These are phyloP conservation scores for Acromyrmex echinatior DNA, from an alignment of 1,140 invertebrate species.

Conservation along the genomic window DNA sequence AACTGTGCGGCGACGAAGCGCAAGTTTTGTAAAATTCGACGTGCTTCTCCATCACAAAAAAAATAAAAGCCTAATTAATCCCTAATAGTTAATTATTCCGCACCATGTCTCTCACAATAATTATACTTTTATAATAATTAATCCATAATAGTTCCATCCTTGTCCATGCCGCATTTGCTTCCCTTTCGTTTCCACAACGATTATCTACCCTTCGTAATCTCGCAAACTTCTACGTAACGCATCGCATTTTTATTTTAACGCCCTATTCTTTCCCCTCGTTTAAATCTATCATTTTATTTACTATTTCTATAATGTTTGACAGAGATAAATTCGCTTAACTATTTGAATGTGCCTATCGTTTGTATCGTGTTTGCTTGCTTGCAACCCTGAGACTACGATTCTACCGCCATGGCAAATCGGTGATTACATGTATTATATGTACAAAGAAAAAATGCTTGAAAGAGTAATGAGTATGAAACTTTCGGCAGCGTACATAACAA, in stretches of 20 bases:
- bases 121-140: constrained; percentile 1
- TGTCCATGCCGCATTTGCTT: not conserved
- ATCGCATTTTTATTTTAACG: constrained; percentile 2
- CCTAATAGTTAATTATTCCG: not conserved
- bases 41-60: not conserved
- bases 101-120: not conserved
- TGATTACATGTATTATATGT: constrained; percentile 45
- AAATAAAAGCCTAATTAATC: not conserved
- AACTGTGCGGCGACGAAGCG: not conserved
- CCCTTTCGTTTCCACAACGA: not conserved
- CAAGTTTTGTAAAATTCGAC: not conserved
- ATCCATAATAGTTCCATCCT: not conserved
- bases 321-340: constrained; percentile 73
- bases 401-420: constrained; percentile 80
- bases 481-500: constrained; percentile 60
- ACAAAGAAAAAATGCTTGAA: constrained; percentile 63
- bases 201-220: not conserved
- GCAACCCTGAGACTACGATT: constrained; percentile 84
- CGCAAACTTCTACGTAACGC: constrained; percentile 21
- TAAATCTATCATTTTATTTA: constrained; percentile 48
- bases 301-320: constrained; percentile 68
- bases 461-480: constrained; percentile 63
- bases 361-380: constrained; percentile 80
- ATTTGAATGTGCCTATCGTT: constrained; percentile 71
- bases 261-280: constrained; percentile 31